phyloP scores from a whole-genome alignment of 2,888 invertebrate species.

The Deilephila elpenor region DNA sequence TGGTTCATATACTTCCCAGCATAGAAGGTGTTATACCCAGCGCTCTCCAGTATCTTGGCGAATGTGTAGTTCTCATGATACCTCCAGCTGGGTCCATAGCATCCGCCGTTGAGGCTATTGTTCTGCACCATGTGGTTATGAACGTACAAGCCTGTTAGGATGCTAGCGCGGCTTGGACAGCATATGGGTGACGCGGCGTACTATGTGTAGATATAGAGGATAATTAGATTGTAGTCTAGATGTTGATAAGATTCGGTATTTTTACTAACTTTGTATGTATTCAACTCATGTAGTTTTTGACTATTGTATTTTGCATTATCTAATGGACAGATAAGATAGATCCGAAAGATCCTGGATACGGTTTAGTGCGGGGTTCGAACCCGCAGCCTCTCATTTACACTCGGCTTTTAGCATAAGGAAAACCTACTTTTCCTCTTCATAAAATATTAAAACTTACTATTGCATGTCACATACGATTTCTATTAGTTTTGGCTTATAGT shows the following conservation, averaged over 20 bases:
- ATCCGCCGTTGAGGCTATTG: constrained; percentile 92
- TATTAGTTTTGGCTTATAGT: too few species aligned
- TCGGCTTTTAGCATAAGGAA: too few species aligned
- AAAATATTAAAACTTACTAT: too few species aligned
- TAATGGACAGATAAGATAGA: too few species aligned
- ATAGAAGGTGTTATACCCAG: constrained; percentile 93
- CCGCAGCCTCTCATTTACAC: background rate
- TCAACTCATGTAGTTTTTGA: too few species aligned
- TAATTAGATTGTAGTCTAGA: background rate
- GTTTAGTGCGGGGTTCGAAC: background rate
- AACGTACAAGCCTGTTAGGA: constrained; percentile 92
- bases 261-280: too few species aligned
- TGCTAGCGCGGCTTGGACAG: constrained; percentile 94
- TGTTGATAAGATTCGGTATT: too few species aligned
- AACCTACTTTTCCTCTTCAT: too few species aligned
- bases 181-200: constrained; percentile 94
- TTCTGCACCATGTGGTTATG: constrained; percentile 92
- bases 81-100: constrained; percentile 88
- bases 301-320: too few species aligned
- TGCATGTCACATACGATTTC: too few species aligned
- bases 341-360: too few species aligned
- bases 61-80: constrained; percentile 87
- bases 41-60: constrained; percentile 86
- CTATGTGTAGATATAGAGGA: constrained; percentile 69
- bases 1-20: constrained; percentile 97